Evolutionary conservation across 2,888 invertebrate genomes (phyloP).

Genomic region (Euplagia quadripunctaria): DNA sequence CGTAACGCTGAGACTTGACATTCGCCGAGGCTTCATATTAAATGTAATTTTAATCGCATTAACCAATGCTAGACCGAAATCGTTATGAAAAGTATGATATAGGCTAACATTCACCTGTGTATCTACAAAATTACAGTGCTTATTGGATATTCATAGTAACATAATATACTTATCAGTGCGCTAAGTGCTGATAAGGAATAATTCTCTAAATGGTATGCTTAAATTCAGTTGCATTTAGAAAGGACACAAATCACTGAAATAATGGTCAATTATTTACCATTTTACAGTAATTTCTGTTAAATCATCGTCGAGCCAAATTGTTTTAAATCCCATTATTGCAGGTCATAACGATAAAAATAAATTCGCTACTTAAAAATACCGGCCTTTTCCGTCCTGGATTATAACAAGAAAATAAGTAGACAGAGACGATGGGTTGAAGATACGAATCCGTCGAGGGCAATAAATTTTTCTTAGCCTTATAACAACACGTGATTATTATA

Average conservation of each 20-base stretch:
- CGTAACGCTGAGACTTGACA: too few relatives aligned
- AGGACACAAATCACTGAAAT: conserved; percentile 50
- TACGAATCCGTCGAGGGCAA: background rate
- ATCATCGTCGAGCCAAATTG: conserved; percentile 57
- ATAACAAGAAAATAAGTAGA: conserved; percentile 10
- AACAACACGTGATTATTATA: too few relatives aligned
- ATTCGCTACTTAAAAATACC: conserved; percentile 57
- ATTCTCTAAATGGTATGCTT: conserved; percentile 14
- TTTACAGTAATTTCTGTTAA: conserved; percentile 60
- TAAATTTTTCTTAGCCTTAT: background rate
- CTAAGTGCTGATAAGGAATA: too few relatives aligned
- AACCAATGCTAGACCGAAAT: too few relatives aligned
- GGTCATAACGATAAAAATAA: conserved; percentile 66
- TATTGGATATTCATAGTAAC: too few relatives aligned
- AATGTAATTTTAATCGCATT: too few relatives aligned
- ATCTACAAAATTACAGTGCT: too few relatives aligned
- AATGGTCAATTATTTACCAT: conserved; percentile 58
- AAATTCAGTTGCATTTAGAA: conserved; percentile 14
- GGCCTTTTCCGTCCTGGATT: conserved; percentile 25
- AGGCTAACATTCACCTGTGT: too few relatives aligned
- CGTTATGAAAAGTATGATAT: too few relatives aligned
- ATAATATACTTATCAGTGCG: too few relatives aligned
- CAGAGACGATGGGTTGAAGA: background rate
- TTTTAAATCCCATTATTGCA: conserved; percentile 63
- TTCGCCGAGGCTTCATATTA: too few relatives aligned